A percentile compares a stretch with the other conserved stretches of the same genome.
Conservation (phyloP, 2,888 invertebrate genomes). For the Heliconius sara region DNA sequence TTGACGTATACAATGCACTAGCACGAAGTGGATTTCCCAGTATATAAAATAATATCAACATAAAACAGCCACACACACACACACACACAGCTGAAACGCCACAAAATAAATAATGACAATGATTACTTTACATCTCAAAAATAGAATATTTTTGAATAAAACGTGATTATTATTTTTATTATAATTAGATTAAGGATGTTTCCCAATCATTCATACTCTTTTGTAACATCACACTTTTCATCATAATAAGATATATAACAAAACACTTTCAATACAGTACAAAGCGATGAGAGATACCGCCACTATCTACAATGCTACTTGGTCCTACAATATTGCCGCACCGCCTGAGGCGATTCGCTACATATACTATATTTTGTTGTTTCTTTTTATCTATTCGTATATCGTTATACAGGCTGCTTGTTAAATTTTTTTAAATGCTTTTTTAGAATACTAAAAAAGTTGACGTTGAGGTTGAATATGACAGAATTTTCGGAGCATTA, state of each 20-base stretch:
- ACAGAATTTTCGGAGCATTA: background rate
- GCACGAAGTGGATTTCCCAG: no score
- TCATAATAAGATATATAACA: conserved; percentile 17
- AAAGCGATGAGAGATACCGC: conserved; percentile 42
- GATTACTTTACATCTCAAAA: no score
- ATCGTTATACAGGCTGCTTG: conserved; percentile 40
- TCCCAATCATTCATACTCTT: background rate
- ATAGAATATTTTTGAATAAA: no score
- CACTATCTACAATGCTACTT: conserved; percentile 48
- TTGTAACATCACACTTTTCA: background rate
- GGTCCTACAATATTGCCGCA: conserved; percentile 62
- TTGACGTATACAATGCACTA: no score
- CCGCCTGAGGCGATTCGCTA: conserved; percentile 57
- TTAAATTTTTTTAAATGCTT: background rate
- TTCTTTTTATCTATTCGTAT: conserved; percentile 49
- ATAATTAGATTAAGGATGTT: no score
- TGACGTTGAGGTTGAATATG: background rate
- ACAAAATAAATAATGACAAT: no score
- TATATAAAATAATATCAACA: no score
- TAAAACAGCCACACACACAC: no score
- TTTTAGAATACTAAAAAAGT: background rate
- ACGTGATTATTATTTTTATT: no score
- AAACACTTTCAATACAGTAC: conserved; percentile 20
- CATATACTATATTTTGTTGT: conserved; percentile 50
- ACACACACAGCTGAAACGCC: no score